phyloP scores from a whole-genome alignment of 2,113 vertebrate genomes.

The Rousettus leschenaultii region DNA sequence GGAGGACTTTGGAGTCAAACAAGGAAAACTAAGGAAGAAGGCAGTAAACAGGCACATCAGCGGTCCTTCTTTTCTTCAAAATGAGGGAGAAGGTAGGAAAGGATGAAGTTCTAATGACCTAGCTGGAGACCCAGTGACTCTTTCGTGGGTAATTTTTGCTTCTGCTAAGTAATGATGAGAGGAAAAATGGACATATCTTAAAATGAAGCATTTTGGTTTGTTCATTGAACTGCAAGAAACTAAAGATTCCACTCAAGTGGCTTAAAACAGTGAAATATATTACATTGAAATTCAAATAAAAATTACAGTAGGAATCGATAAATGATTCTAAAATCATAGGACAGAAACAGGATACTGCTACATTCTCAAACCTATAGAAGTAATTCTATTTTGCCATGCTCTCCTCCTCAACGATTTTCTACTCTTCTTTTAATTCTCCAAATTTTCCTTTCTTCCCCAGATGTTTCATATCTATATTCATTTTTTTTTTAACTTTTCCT shows the following conservation, averaged over 20 bases:
- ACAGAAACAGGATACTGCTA: not conserved
- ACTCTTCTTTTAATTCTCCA: not conserved
- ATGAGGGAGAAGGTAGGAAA: not conserved
- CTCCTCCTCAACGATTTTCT: not conserved
- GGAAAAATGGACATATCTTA: not conserved
- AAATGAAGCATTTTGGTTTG: not conserved
- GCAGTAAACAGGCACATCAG: not conserved
- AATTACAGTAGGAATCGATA: not conserved
- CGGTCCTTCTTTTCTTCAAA: not conserved
- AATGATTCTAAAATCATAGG: not conserved
- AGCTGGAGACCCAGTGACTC: not conserved
- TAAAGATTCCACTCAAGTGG: not conserved
- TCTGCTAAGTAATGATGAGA: not conserved
- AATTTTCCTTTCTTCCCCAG: not conserved
- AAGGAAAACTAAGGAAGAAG: not conserved
- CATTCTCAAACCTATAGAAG: not conserved
- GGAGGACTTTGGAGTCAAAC: not conserved
- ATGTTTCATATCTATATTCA: not conserved
- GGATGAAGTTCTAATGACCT: not conserved
- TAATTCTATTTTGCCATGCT: not conserved
- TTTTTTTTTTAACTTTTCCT: not conserved
- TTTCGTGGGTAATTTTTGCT: not conserved
- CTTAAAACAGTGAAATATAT: not conserved
- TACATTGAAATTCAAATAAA: not conserved
- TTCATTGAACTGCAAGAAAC: not conserved